These are phyloP conservation scores for Macrostomum cliftonense DNA, from an alignment of 2,888 invertebrate genomes.

Conservation along the genomic window DNA sequence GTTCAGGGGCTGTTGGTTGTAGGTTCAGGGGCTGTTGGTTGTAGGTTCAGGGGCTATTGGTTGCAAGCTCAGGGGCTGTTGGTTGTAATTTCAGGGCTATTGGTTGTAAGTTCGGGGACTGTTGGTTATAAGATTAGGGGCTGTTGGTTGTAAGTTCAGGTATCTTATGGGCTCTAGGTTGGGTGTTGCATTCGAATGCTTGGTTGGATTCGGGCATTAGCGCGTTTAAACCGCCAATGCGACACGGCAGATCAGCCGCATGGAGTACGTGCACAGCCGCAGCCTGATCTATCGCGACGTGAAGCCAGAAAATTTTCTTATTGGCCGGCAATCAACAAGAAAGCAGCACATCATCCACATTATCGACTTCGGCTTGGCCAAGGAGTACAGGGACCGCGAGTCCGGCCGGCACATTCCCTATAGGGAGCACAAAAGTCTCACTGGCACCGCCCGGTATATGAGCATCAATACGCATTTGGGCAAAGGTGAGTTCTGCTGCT, in stretches of 20 bases:
- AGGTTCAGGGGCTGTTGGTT: no score
- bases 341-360: conserved; percentile 97
- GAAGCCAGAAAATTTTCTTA: conserved; percentile 98
- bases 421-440: conserved; percentile 99
- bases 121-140: not conserved
- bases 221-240: no score
- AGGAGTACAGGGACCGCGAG: conserved; percentile 99
- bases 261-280: conserved; percentile 97
- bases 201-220: no score
- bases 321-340: conserved; percentile 86
- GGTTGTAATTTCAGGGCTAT: no score
- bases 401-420: conserved; percentile 83
- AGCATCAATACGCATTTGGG: conserved; percentile 99
- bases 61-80: no score
- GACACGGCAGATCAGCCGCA: conserved; percentile 85
- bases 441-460: conserved; percentile 99
- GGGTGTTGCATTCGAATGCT: no score
- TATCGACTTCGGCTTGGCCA: conserved; percentile 99
- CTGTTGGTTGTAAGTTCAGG: no score
- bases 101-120: not conserved
- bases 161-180: no score
- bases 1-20: no score
- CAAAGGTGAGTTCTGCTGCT: conserved; percentile 49
- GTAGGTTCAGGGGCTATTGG: no score
- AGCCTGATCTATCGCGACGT: conserved; percentile 97